Conservation (phyloP, 2,888 invertebrate species). For the Myopa testacea region DNA sequence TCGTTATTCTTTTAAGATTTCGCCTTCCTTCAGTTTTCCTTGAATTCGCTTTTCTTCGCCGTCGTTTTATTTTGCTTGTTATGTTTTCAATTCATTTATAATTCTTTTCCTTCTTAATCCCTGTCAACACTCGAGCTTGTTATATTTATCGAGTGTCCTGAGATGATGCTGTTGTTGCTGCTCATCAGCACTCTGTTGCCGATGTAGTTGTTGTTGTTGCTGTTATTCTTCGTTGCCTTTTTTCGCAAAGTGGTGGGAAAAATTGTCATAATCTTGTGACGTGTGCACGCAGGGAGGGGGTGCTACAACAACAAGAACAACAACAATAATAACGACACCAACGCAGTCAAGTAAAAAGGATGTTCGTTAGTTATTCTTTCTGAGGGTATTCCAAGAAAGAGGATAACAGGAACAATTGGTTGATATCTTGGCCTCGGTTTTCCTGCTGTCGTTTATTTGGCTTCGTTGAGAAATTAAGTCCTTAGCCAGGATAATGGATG, state of each 20-base stretch:
- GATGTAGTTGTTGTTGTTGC: slow-evolving; percentile 9
- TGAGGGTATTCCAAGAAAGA: slow-evolving; percentile 22
- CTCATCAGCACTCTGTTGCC: background rate
- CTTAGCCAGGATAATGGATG: slow-evolving; percentile 45
- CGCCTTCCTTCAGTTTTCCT: slow-evolving; percentile 6
- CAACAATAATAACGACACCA: background rate
- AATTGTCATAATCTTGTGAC: slow-evolving; percentile 56
- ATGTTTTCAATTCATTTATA: background rate
- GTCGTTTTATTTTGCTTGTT: background rate
- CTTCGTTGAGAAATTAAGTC: slow-evolving; percentile 14
- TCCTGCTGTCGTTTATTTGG: background rate
- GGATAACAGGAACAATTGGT: slow-evolving; percentile 9
- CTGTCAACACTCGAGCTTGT: slow-evolving; percentile 34
- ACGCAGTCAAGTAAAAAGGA: slow-evolving; percentile 12
- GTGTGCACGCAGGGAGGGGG: slow-evolving; percentile 43
- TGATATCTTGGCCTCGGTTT: background rate
- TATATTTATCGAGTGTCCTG: slow-evolving; percentile 18
- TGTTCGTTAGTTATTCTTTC: slow-evolving; percentile 17
- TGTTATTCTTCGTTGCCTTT: slow-evolving; percentile 34
- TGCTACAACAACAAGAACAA: slow-evolving; percentile 25
- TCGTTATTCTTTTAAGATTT: slow-evolving; percentile 30
- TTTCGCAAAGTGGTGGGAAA: slow-evolving; percentile 47
- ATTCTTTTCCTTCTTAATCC: slow-evolving; percentile 22
- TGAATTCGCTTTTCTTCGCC: slow-evolving; percentile 14
- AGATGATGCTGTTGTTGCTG: slow-evolving; percentile 6